Evolutionary conservation across 64 coral and sea anemone genomes (phyloP), one percentile per base, ranked within the genome.

Genomic region (Actinia tenebrosa): DNA sequence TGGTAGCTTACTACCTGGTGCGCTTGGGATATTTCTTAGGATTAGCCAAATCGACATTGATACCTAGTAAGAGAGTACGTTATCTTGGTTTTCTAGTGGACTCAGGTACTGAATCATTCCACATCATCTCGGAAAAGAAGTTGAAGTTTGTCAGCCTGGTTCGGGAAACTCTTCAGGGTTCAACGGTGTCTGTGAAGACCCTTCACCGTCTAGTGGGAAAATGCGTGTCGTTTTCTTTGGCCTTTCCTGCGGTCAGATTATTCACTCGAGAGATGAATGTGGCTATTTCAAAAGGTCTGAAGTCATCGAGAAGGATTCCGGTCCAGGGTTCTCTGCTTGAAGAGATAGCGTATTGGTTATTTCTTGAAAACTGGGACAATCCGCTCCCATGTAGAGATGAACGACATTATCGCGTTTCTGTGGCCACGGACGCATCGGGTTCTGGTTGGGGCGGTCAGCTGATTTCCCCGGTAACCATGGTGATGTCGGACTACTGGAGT

Each of bases 251-350:
- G 23, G 79, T 84, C 10, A 14, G 66, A 27, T 64, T 90, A 4
- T 94, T 89, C 87, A 90, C 92, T 11, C 60, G 84, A 53, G 88
- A 89, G 53, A 90, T 94, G 77, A 94, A 90, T 84, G 5, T 16
- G 2, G 85, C 92, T 17, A 90, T 90, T 44, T 87, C 85, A 16
- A 72, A 54, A 27, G 88, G 84, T 58, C 59, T 83, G 46, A 46
- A 79, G 58, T 56, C 75, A 6, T 11, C 56, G 11, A 86, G 26
- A 26, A 44, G 71, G 19, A 56, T 89, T 9, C 42, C 23, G 9
- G 4, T 89, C 53, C 45, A 72, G 72, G 83, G 56, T n/a, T 11
- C 37, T 47, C 60, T 89, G 59, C 60, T 83, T 9, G 72, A 68
- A 11, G 92, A 87, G 56, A 84, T 89, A 56, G 45, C 69, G 18